Evolutionary conservation across 1,140 invertebrate species (phyloP).

Genomic region (Aphidius gifuensis): DNA sequence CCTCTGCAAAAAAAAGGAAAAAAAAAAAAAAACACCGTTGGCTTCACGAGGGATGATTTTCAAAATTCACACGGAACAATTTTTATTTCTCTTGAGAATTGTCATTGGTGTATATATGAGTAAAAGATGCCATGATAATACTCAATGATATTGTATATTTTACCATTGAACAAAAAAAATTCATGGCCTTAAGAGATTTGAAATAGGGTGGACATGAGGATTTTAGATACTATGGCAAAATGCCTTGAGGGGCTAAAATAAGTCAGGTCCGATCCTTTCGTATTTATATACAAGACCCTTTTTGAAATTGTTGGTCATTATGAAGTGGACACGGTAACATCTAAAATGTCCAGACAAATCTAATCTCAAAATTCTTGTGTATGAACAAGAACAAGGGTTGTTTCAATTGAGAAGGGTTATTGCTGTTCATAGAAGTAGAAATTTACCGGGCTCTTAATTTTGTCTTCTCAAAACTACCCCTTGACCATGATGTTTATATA

Average conservation of each 20-base stretch:
- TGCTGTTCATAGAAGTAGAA: conserved; percentile 5
- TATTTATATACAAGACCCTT: not conserved
- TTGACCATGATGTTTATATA: too few relatives aligned
- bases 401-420: conserved; percentile 23
- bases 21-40: too few relatives aligned
- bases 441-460: not conserved
- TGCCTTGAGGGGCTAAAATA: conserved; percentile 10
- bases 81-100: too few relatives aligned
- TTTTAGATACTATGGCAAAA: conserved; percentile 7
- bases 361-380: conserved; percentile 33
- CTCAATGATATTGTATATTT: too few relatives aligned
- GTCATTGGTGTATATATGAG: too few relatives aligned
- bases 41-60: too few relatives aligned
- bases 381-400: conserved; percentile 25
- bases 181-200: not conserved
- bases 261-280: not conserved
- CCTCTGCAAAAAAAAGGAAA: too few relatives aligned
- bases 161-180: not conserved
- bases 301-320: conserved; percentile 32
- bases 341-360: conserved; percentile 33
- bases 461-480: not conserved
- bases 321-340: conserved; percentile 33
- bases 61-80: too few relatives aligned
- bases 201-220: not conserved
- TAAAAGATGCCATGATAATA: not conserved